These are phyloP conservation scores for Drosophila algonquin DNA, from an alignment of 2,888 invertebrate species.

Conservation along the genomic window DNA sequence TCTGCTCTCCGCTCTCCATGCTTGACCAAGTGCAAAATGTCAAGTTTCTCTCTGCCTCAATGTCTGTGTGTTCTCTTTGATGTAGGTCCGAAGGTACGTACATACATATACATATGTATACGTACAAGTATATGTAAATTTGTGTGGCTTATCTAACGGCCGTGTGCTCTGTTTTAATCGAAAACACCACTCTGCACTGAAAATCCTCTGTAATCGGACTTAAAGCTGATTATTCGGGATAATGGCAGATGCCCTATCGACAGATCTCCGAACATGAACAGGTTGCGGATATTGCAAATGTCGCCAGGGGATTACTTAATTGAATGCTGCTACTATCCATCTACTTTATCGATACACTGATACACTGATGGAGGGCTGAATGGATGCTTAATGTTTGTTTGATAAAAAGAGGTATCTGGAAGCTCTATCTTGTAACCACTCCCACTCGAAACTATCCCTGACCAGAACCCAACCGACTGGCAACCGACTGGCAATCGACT, in stretches of 20 bases:
- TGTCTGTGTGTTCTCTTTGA: constrained; percentile 37
- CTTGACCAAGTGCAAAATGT: constrained; percentile 78
- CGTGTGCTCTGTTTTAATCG: constrained; percentile 57
- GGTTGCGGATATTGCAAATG: background rate
- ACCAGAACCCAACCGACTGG: no score
- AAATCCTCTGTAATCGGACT: constrained; percentile 51
- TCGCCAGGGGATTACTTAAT: constrained; percentile 11
- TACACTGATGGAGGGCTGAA: background rate
- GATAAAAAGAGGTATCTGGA: background rate
- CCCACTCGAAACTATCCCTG: background rate
- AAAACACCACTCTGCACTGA: constrained; percentile 60
- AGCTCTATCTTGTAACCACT: background rate
- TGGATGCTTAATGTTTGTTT: background rate
- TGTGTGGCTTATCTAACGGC: constrained; percentile 63
- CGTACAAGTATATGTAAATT: constrained; percentile 67
- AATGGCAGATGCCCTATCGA: constrained; percentile 25
- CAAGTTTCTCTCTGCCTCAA: constrained; percentile 57
- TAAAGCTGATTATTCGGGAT: constrained; percentile 35
- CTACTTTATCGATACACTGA: background rate
- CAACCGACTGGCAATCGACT: no score
- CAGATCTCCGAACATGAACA: background rate
- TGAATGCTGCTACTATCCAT: constrained; percentile 22
- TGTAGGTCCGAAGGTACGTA: constrained; percentile 31
- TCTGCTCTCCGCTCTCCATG: constrained; percentile 48
- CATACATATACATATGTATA: constrained; percentile 13